phyloP scores from a whole-genome alignment of 2,797 vertebrate species.

The Cacajao melanocephalus region DNA sequence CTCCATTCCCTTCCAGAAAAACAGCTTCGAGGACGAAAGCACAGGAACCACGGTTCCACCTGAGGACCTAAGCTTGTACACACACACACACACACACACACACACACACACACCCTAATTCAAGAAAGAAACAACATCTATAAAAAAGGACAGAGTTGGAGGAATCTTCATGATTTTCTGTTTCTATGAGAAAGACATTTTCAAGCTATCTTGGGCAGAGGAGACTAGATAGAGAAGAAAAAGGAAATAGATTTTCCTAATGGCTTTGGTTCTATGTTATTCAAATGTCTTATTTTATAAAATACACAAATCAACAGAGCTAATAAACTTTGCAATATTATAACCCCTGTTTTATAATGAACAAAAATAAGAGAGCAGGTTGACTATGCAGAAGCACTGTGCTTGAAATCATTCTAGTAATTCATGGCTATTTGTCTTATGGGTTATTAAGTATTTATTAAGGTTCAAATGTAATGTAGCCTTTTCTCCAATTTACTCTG shows the following conservation, averaged over 20 bases:
- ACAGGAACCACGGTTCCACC: constrained; percentile 96
- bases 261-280: constrained; percentile 75
- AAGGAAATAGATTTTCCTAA: constrained; percentile 79
- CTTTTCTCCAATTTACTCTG: constrained; percentile 77
- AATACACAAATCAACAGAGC: constrained; percentile 51
- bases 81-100: constrained; percentile 57
- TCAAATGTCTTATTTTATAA: constrained; percentile 76
- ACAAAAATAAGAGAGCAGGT: constrained; percentile 67
- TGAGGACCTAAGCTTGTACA: constrained; percentile 94
- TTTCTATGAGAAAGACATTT: constrained; percentile 77
- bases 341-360: constrained; percentile 64
- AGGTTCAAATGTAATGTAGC: constrained; percentile 75
- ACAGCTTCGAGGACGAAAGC: constrained; percentile 99
- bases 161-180: constrained; percentile 41
- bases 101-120: constrained; percentile 47
- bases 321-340: constrained; percentile 63
- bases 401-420: constrained; percentile 71
- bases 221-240: constrained; percentile 71
- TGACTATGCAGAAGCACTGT: constrained; percentile 48
- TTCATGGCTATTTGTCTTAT: constrained; percentile 73
- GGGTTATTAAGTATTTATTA: constrained; percentile 79
- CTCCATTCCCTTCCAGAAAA: constrained; percentile 99
- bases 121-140: constrained; percentile 83
- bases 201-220: constrained; percentile 69
- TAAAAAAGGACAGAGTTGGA: constrained; percentile 75